Evolutionary conservation across 1,140 invertebrate genomes (phyloP).

Genomic region (Tetranychus cinnabarinus): DNA sequence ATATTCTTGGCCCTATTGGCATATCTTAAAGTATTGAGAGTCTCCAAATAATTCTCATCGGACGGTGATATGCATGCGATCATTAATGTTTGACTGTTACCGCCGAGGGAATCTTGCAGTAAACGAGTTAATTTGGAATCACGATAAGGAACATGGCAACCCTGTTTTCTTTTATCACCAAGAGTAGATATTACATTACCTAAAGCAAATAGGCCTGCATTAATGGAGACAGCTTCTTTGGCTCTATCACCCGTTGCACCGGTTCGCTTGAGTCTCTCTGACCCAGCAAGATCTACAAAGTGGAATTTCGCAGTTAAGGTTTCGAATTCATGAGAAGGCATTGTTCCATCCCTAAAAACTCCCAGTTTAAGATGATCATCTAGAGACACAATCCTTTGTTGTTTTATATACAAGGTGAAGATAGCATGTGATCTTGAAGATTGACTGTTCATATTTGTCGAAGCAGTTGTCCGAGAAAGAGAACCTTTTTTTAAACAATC

Average conservation of each 20-base stretch:
- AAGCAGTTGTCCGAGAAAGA: slow-evolving; percentile 69
- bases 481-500: slow-evolving; percentile 65
- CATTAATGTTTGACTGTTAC: slow-evolving; percentile 78
- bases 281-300: slow-evolving; percentile 89
- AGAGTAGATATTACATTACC: slow-evolving; percentile 94
- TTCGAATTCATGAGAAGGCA: slow-evolving; percentile 29
- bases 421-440: slow-evolving; percentile 87
- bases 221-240: slow-evolving; percentile 80
- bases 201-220: slow-evolving; percentile 69
- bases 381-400: slow-evolving; percentile 41
- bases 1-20: slow-evolving; percentile 86
- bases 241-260: slow-evolving; percentile 69
- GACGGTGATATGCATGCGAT: slow-evolving; percentile 84
- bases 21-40: slow-evolving; percentile 81
- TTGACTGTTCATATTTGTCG: slow-evolving; percentile 84
- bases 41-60: slow-evolving; percentile 66
- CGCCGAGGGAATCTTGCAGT: slow-evolving; percentile 82
- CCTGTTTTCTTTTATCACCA: slow-evolving; percentile 65
- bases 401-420: slow-evolving; percentile 71
- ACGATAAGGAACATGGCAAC: slow-evolving; percentile 73
- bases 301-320: slow-evolving; percentile 77
- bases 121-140: slow-evolving; percentile 46
- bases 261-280: slow-evolving; percentile 79
- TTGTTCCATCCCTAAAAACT: neutral
- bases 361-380: slow-evolving; percentile 11